Percentiles rank a stretch among this genome's conserved stretches.
Conservation (phyloP, 2,888 invertebrate species). For the Pollenia labialis region DNA sequence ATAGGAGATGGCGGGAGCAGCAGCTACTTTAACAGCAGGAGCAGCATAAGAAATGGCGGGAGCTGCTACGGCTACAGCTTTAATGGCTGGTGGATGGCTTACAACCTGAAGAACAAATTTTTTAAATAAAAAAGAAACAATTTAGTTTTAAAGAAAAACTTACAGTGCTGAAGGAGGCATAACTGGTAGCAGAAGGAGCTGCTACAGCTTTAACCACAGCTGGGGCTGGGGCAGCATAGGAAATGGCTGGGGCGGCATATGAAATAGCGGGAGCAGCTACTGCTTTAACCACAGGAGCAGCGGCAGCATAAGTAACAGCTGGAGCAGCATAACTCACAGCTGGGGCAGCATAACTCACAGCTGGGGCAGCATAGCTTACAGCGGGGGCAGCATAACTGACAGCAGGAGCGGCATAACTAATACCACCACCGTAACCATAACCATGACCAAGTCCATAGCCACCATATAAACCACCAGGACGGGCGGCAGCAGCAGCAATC, state of each 20-base stretch:
- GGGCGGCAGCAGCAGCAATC: slow-evolving; percentile 76
- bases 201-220: slow-evolving; percentile 73
- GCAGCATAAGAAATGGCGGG: slow-evolving; percentile 67
- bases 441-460: slow-evolving; percentile 61
- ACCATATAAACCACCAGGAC: slow-evolving; percentile 80
- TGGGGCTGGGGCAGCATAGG: slow-evolving; percentile 64
- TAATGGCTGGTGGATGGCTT: slow-evolving; percentile 70
- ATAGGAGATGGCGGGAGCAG: slow-evolving; percentile 72
- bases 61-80: slow-evolving; percentile 69
- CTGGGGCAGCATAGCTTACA: slow-evolving; percentile 77
- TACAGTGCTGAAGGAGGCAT: slow-evolving; percentile 86
- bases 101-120: slow-evolving; percentile 52
- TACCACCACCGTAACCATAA: slow-evolving; percentile 59
- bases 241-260: slow-evolving; percentile 58
- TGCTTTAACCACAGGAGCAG: slow-evolving; percentile 60
- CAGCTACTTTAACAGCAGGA: slow-evolving; percentile 54
- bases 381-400: slow-evolving; percentile 77
- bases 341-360: slow-evolving; percentile 78
- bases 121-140: neutral
- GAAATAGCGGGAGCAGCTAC: slow-evolving; percentile 59
- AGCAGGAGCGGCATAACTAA: slow-evolving; percentile 76
- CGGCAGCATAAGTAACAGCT: slow-evolving; percentile 73
- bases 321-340: slow-evolving; percentile 78
- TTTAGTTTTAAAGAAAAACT: slow-evolving; percentile 43
- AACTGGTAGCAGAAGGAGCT: slow-evolving; percentile 84